These are phyloP conservation scores for Coluber constrictor DNA, from an alignment of 2,797 vertebrate genomes.

Conservation along the genomic window DNA sequence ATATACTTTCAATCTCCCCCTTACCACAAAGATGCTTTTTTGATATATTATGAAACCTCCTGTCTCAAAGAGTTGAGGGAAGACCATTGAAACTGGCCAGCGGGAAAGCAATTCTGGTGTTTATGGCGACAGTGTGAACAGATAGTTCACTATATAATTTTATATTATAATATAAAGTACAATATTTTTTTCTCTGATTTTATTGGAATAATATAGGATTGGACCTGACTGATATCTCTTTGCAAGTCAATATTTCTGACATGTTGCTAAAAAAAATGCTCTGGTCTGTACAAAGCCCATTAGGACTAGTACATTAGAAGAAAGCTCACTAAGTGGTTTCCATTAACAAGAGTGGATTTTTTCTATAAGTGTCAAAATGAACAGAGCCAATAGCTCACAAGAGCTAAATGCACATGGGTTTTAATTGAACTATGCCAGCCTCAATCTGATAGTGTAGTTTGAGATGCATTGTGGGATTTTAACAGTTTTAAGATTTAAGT, in stretches of 20 bases:
- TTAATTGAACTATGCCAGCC: background rate
- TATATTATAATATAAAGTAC: no score
- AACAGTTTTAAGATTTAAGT: background rate
- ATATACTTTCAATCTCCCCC: background rate
- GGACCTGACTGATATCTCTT: background rate
- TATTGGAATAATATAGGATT: background rate
- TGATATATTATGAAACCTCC: background rate
- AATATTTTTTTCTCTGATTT: background rate
- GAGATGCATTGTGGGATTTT: background rate
- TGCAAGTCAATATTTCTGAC: background rate
- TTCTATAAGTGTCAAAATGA: background rate
- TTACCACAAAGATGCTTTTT: background rate
- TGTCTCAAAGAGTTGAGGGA: background rate
- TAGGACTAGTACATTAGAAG: background rate
- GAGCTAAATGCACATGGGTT: background rate
- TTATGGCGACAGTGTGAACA: background rate
- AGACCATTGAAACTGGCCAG: background rate
- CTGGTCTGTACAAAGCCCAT: background rate
- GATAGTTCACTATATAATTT: background rate
- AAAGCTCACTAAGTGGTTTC: background rate
- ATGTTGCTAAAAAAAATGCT: background rate
- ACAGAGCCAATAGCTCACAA: background rate
- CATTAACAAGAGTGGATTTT: background rate
- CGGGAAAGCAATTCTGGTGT: background rate
- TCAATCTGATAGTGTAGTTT: background rate